Evolutionary conservation across 1,140 invertebrate species (phyloP).

Genomic region (Meloidogyne floridensis): DNA sequence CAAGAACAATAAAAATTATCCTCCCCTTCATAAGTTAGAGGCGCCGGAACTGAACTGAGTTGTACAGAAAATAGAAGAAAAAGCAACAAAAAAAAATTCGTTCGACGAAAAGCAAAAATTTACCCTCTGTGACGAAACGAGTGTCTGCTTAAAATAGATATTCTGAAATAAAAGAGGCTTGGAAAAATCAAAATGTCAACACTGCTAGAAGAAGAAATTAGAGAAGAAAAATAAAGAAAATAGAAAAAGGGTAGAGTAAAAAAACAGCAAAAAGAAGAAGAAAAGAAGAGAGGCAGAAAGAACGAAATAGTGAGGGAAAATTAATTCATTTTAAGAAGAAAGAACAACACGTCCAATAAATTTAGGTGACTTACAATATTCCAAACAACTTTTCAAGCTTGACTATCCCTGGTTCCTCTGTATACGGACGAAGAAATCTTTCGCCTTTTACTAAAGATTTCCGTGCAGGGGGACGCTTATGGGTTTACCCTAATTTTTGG

Average conservation of each 20-base stretch:
- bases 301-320: background rate
- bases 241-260: background rate
- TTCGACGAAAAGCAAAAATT: background rate
- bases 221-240: background rate
- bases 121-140: background rate
- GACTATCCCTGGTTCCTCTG: constrained; percentile 25
- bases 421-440: constrained; percentile 39
- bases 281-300: background rate
- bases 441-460: constrained; percentile 52
- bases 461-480: constrained; percentile 44
- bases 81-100: constrained; percentile 1
- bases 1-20: too few species aligned
- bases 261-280: background rate
- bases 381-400: background rate
- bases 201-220: too few species aligned
- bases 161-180: background rate
- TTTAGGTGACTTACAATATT: background rate
- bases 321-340: background rate
- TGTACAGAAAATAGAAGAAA: background rate
- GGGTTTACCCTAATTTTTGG: constrained; percentile 30
- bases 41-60: too few species aligned
- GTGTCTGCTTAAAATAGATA: background rate
- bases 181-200: background rate
- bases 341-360: background rate
- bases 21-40: too few species aligned